These are phyloP conservation scores for Anniella stebbinsi DNA, from an alignment of 2,797 vertebrate genomes.

Conservation along the genomic window DNA sequence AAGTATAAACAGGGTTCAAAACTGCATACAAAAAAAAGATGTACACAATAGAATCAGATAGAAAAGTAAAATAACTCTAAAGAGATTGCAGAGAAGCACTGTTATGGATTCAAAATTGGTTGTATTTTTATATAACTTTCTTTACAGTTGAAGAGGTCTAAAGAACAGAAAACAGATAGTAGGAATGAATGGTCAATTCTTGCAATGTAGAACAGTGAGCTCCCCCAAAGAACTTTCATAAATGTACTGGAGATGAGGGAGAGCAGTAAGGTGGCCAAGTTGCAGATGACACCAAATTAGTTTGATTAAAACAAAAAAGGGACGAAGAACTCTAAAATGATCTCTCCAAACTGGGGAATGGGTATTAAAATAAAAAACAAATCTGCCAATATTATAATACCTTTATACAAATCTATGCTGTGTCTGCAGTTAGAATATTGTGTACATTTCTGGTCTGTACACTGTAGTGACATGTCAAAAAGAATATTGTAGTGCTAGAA, in stretches of 20 bases:
- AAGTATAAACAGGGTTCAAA: neutral
- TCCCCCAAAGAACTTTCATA: neutral
- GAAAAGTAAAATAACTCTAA: constrained; percentile 4
- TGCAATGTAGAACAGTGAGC: neutral
- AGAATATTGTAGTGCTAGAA: too few species aligned
- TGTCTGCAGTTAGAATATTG: too few species aligned
- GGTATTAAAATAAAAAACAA: neutral
- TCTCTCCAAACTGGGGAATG: neutral
- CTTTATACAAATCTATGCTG: too few species aligned
- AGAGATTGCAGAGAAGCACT: neutral
- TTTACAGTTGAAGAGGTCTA: neutral
- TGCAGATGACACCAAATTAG: neutral
- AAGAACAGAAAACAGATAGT: neutral
- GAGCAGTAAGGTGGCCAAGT: too few species aligned
- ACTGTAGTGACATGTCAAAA: too few species aligned
- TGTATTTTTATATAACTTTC: neutral
- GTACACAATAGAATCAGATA: neutral
- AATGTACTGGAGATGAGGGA: neutral
- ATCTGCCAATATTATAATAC: too few species aligned
- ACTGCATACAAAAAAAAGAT: neutral
- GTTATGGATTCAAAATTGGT: constrained; percentile 19
- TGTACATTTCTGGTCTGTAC: too few species aligned
- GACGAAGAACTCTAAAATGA: neutral
- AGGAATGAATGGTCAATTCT: neutral
- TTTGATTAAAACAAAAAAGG: neutral